Percentiles rank a stretch among this genome's conserved stretches.
phyloP scores from a whole-genome alignment of 2,888 invertebrate genomes.

The Oegoconia quadripuncta region DNA sequence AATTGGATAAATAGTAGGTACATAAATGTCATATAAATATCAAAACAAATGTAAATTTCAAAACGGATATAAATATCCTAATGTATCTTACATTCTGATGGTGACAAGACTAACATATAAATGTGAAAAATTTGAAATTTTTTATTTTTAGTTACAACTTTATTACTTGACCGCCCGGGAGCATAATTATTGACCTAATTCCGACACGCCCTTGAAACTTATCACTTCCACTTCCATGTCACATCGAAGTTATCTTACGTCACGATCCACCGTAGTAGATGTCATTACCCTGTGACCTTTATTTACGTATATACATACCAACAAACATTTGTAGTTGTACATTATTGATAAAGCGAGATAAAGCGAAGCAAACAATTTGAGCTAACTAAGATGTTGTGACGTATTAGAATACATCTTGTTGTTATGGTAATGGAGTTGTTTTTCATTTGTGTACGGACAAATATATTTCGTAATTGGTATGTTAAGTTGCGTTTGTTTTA shows the following conservation, averaged over 20 bases:
- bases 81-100: too few relatives aligned
- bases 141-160: too few relatives aligned
- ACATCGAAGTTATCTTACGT: constrained; percentile 1
- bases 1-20: too few relatives aligned
- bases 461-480: not conserved
- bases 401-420: constrained; percentile 26
- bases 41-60: too few relatives aligned
- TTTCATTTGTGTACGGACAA: constrained; percentile 8
- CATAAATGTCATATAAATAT: too few relatives aligned
- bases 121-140: too few relatives aligned
- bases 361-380: constrained; percentile 39
- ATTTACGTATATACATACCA: constrained; percentile 32
- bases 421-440: constrained; percentile 25
- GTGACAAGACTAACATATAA: too few relatives aligned
- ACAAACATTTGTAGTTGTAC: constrained; percentile 27
- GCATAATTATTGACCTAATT: too few relatives aligned
- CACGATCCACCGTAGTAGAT: constrained; percentile 26
- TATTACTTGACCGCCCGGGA: too few relatives aligned
- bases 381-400: constrained; percentile 23
- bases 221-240: too few relatives aligned
- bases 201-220: too few relatives aligned
- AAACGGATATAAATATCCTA: too few relatives aligned
- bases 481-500: not conserved
- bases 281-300: constrained; percentile 44
- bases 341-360: constrained; percentile 34